Evolutionary conservation across 2,113 vertebrate species (phyloP).

Genomic region (Corynorhinus townsendii): DNA sequence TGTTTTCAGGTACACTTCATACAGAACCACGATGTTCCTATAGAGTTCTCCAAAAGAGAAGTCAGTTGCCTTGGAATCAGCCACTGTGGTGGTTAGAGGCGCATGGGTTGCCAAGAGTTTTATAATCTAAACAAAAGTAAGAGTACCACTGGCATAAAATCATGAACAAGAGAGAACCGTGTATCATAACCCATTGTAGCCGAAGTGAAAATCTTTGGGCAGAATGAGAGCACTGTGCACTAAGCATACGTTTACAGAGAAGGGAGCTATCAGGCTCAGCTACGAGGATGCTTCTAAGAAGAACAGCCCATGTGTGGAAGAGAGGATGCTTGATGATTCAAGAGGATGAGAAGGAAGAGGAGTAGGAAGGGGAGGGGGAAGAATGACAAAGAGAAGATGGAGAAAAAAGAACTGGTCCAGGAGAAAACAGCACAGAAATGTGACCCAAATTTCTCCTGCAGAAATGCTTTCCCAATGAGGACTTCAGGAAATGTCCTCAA

Average conservation of each 20-base stretch:
- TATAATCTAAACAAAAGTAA: not conserved
- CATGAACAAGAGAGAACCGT: not conserved
- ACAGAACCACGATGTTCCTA: not conserved
- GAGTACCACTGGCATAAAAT: not conserved
- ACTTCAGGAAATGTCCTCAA: not conserved
- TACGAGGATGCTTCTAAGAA: not conserved
- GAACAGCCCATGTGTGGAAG: not conserved
- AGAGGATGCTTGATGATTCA: not conserved
- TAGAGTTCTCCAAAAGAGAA: not conserved
- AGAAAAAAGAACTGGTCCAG: not conserved
- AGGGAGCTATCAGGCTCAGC: not conserved
- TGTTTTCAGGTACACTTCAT: not conserved
- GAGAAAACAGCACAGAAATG: not conserved
- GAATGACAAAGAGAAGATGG: not conserved
- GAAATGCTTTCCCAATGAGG: not conserved
- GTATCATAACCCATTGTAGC: too few species aligned
- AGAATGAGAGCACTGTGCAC: accelerated
- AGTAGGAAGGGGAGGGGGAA: not conserved
- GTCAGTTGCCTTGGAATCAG: not conserved
- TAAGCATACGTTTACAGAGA: accelerated
- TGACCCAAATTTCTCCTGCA: not conserved
- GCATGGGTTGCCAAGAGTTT: not conserved
- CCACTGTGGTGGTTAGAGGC: too few species aligned
- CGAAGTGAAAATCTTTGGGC: not conserved
- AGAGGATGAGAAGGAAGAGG: not conserved